Evolutionary conservation across 2,888 invertebrate genomes (phyloP), one percentile per base, ranked within the genome.

Genomic region (Halocaridina rubra): DNA sequence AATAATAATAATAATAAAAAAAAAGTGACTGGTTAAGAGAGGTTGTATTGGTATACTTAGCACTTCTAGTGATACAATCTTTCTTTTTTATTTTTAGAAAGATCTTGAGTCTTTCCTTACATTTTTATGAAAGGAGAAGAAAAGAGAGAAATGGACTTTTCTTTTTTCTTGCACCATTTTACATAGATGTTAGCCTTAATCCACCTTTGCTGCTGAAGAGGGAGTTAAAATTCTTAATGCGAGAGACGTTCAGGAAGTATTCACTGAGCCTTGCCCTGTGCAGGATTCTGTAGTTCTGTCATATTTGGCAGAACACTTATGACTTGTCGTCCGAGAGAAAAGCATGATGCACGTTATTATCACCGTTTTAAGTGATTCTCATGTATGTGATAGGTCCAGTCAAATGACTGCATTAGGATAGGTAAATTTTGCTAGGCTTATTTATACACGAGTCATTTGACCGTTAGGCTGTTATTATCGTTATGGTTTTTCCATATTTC

Each of bases 381-480:
- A 71, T 80, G 69, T 53, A 46, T 67, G 80, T 71, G 71, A 80
- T 69, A 69, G 80, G 69, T 72, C 72, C 59, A 61, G 80, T 72
- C 80, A 80, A 80, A 61, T 80, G 80, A 80, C 80, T 33, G 80
- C 30, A 53, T 72, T 19, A 32, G 30, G 61, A 46, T 72, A 72
- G 80, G 72, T 22, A 80, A 80, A 80, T 80, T n/a, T 80, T 77
- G 72, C 72, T 80, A 80, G 80, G 80, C 72, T n/a, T 80, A 64
- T 32, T 27, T 72, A 72, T 64, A 59, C 29, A 32, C 10, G 29
- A 59, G 80, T 80, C 80, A 80, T 72, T 80, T 80, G 80, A 72
- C 80, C 39, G 80, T 80, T 80, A 80, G 80, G 80, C 29, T 59
- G 19, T 29, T 53, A 30, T 22, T 22, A 69, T 8, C 69, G 33